Evolutionary conservation across 2,797 vertebrate genomes (phyloP).

Genomic region (Toxotes lorentzi): DNA sequence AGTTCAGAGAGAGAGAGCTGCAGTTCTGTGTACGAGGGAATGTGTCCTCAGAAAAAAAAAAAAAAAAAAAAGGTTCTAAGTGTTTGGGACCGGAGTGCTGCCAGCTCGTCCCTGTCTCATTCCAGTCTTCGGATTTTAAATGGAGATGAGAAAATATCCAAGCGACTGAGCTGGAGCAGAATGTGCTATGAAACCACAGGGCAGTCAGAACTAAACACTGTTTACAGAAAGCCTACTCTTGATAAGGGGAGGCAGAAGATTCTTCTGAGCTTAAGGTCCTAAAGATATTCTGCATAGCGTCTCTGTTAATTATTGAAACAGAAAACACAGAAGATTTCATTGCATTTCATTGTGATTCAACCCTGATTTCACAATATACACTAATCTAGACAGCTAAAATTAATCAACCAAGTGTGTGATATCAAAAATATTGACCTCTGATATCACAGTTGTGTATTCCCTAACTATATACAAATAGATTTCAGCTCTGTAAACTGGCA

Average conservation of each 20-base stretch:
- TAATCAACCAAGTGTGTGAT: constrained; percentile 24
- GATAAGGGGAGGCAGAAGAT: constrained; percentile 4
- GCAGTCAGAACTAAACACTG: constrained; percentile 52
- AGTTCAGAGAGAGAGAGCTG: constrained; percentile 50
- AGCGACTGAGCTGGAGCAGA: constrained; percentile 77
- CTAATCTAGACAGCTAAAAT: constrained; percentile 21
- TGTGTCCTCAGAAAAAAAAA: constrained; percentile 25
- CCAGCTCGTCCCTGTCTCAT: constrained; percentile 72
- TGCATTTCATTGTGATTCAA: constrained; percentile 18
- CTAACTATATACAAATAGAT: constrained; percentile 26
- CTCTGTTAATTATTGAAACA: constrained; percentile 10
- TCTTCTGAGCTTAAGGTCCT: neutral
- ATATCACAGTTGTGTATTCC: constrained; percentile 30
- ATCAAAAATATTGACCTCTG: constrained; percentile 22
- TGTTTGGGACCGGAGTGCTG: constrained; percentile 78
- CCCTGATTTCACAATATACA: neutral
- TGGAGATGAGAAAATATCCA: constrained; percentile 67
- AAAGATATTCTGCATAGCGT: neutral
- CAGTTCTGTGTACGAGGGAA: constrained; percentile 43
- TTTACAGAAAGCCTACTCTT: constrained; percentile 33
- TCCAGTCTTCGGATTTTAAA: constrained; percentile 66
- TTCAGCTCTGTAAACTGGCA: constrained; percentile 25
- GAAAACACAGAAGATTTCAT: neutral
- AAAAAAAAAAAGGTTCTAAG: constrained; percentile 21
- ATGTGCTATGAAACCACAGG: constrained; percentile 65